Conservation (phyloP, 2,888 invertebrate species). For the Tethea ocularis region DNA sequence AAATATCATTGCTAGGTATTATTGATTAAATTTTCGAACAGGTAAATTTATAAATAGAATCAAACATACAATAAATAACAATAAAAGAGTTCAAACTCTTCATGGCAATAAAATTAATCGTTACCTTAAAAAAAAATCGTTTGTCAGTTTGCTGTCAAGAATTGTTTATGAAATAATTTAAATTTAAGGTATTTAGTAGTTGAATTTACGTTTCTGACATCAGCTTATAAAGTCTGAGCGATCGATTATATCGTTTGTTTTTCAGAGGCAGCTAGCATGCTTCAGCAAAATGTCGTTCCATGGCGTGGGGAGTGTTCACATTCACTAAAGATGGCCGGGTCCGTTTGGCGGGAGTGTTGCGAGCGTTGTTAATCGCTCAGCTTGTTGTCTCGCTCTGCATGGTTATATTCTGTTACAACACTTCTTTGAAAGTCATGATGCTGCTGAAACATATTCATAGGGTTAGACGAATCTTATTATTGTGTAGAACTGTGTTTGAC, state of each 20-base stretch:
- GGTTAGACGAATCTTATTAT: conserved; percentile 36
- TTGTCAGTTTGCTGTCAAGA: neutral
- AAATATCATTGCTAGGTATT: neutral
- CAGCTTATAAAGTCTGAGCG: too few relatives aligned
- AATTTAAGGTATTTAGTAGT: neutral
- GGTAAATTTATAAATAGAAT: too few relatives aligned
- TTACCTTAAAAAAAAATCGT: neutral
- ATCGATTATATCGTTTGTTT: too few relatives aligned
- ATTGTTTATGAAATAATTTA: neutral
- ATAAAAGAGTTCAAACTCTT: neutral
- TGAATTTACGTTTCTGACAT: too few relatives aligned
- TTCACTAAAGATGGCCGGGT: conserved; percentile 67
- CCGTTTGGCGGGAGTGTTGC: conserved; percentile 66
- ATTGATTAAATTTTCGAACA: neutral
- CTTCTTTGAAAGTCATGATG: conserved; percentile 64
- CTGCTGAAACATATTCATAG: conserved; percentile 69
- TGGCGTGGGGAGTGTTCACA: conserved; percentile 72
- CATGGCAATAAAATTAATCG: neutral
- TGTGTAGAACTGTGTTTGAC: too few relatives aligned
- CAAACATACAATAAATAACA: too few relatives aligned
- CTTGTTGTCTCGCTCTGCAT: conserved; percentile 69
- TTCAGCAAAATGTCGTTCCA: conserved; percentile 57
- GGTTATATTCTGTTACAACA: conserved; percentile 76
- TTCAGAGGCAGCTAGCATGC: conserved; percentile 57
- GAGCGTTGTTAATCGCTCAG: conserved; percentile 70